phyloP scores from a whole-genome alignment of 2,113 vertebrate genomes.

The Oenanthe melanoleuca region DNA sequence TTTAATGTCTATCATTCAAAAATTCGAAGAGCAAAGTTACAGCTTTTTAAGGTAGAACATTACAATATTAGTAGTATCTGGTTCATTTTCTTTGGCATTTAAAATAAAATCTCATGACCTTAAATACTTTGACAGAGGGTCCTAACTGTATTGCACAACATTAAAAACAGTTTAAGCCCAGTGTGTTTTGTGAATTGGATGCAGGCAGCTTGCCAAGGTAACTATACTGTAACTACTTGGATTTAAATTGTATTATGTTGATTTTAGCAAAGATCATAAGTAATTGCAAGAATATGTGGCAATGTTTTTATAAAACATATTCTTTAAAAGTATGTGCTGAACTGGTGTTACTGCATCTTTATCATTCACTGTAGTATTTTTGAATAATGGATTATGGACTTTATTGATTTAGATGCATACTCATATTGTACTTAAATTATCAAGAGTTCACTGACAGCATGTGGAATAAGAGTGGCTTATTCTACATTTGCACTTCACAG shows the following conservation, averaged over 20 bases:
- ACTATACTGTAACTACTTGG: slow-evolving; percentile 23
- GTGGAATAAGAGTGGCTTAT: background rate
- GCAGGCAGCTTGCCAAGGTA: slow-evolving; percentile 50
- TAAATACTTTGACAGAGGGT: slow-evolving; percentile 43
- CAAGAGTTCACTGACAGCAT: background rate
- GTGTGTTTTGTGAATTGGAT: slow-evolving; percentile 49
- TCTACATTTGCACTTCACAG: background rate
- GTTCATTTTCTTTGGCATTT: slow-evolving; percentile 56
- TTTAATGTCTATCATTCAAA: background rate
- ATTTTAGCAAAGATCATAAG: slow-evolving; percentile 39
- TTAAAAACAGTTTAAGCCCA: slow-evolving; percentile 53
- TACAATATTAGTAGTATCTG: background rate
- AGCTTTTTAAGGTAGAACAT: slow-evolving; percentile 24
- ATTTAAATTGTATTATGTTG: slow-evolving; percentile 42
- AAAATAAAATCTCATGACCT: slow-evolving; percentile 67
- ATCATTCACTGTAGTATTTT: background rate
- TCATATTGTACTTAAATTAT: background rate
- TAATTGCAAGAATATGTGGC: slow-evolving; percentile 12
- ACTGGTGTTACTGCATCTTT: background rate
- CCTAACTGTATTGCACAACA: slow-evolving; percentile 41
- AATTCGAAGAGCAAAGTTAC: background rate
- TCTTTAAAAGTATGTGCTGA: background rate
- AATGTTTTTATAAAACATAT: slow-evolving; percentile 21
- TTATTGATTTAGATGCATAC: background rate
- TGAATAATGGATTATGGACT: background rate